These are phyloP conservation scores for Macrosoma leucophasiata DNA, from an alignment of 2,888 invertebrate species.

Conservation along the genomic window DNA sequence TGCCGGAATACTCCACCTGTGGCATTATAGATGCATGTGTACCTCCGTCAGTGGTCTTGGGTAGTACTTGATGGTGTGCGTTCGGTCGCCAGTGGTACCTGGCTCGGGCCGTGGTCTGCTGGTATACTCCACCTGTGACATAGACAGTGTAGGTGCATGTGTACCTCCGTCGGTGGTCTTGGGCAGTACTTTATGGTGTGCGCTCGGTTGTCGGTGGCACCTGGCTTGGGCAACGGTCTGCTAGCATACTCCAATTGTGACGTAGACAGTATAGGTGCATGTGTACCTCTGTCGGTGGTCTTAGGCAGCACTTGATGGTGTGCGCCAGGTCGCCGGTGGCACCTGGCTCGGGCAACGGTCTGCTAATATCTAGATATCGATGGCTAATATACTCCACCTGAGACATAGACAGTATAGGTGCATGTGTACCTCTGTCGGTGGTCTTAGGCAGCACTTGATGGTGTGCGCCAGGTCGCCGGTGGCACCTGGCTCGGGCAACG, in stretches of 20 bases:
- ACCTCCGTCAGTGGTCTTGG: background rate
- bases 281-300: background rate
- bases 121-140: background rate
- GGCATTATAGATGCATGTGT: too few species aligned
- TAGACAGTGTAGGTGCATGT: too few species aligned
- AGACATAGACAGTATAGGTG: too few species aligned
- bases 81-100: constrained; percentile 8
- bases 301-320: constrained; percentile 5
- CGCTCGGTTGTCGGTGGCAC: constrained; percentile 42
- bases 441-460: constrained; percentile 4
- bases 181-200: constrained; percentile 9
- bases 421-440: background rate
- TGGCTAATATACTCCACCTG: too few species aligned
- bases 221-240: too few species aligned
- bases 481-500: too few species aligned
- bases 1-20: background rate
- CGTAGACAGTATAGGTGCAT: too few species aligned
- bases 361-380: too few species aligned
- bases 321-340: constrained; percentile 37
- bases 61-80: constrained; percentile 8
- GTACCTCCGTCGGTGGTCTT: background rate
- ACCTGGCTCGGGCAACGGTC: too few species aligned
- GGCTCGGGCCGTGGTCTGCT: too few species aligned
- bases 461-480: constrained; percentile 9
- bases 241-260: background rate